Percentiles rank a stretch among this genome's conserved stretches.
phyloP scores from a whole-genome alignment of 2,797 vertebrate genomes.

The Leptodactylus fallax region DNA sequence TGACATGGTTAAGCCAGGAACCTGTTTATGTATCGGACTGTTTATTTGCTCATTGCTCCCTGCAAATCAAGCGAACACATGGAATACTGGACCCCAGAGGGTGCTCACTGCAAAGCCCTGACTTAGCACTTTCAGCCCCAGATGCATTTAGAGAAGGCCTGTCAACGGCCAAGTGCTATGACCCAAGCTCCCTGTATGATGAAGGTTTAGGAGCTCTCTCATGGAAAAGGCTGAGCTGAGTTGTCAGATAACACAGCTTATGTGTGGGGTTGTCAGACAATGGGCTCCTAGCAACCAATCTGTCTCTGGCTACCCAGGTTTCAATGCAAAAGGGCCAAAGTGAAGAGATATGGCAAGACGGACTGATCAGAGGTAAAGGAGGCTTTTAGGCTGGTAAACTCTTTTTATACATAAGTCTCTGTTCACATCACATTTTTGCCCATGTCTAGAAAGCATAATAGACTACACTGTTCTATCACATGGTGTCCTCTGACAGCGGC shows the following conservation, averaged over 20 bases:
- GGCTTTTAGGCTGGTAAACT: no score
- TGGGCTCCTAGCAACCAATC: neutral
- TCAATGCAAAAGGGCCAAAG: no score
- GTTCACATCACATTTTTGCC: no score
- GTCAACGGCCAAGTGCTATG: constrained; percentile 15
- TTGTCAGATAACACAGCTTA: neutral
- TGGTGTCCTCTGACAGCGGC: no score
- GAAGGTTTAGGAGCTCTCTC: neutral
- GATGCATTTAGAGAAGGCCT: constrained; percentile 33
- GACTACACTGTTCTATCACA: no score
- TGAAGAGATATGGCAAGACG: no score
- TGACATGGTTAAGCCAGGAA: constrained; percentile 62
- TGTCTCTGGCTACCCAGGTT: neutral
- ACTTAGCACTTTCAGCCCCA: constrained; percentile 59
- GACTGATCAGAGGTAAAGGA: no score
- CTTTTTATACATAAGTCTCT: no score
- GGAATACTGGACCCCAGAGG: constrained; percentile 60
- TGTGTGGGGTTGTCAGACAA: neutral
- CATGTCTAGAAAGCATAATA: no score
- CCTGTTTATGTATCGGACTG: constrained; percentile 63
- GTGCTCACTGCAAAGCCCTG: constrained; percentile 55
- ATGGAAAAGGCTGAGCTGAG: no score
- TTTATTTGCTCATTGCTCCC: constrained; percentile 63
- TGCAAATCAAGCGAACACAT: constrained; percentile 61
- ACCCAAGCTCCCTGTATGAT: neutral